A percentile compares a stretch with the other conserved stretches of the same genome.
Evolutionary conservation across 2,113 vertebrate genomes (phyloP).

Genomic region (Campylorhamphus procurvoides): DNA sequence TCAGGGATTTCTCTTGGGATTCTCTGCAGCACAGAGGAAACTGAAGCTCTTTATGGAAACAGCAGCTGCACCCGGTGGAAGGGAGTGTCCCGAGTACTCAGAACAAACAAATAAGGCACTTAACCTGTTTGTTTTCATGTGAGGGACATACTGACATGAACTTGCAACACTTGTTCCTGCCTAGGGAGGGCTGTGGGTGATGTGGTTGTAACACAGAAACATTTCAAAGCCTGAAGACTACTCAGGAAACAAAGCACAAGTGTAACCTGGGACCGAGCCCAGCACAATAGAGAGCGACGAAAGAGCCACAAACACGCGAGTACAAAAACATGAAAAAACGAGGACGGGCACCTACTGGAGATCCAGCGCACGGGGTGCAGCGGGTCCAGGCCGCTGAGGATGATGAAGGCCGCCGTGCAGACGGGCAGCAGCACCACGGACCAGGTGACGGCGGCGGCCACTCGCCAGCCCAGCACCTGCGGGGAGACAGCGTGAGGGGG

Average conservation of each 20-base stretch:
- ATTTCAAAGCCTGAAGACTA: neutral
- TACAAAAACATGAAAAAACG: rapidly evolving
- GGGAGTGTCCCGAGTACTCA: rapidly evolving
- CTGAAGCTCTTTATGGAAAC: neutral
- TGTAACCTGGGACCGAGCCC: neutral
- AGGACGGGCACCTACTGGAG: slow-evolving; percentile 75
- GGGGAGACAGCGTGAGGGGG: neutral
- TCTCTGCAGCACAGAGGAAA: neutral
- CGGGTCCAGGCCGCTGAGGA: slow-evolving; percentile 81
- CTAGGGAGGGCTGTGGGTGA: rapidly evolving
- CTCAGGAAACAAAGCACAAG: neutral
- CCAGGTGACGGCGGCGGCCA: slow-evolving; percentile 84
- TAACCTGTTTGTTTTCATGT: neutral
- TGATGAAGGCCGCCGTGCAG: slow-evolving; percentile 80
- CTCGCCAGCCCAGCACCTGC: slow-evolving; percentile 80
- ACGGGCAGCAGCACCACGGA: slow-evolving; percentile 86
- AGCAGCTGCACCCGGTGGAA: neutral
- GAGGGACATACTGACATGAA: rapidly evolving
- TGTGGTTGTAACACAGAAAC: neutral
- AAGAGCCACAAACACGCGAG: rapidly evolving
- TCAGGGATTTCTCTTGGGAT: neutral
- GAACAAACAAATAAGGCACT: neutral
- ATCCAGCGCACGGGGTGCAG: slow-evolving; percentile 87
- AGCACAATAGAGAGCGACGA: rapidly evolving
- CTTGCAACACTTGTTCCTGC: neutral